Conservation (phyloP, 2,888 invertebrate genomes). For the Pachymerium ferrugineum region DNA sequence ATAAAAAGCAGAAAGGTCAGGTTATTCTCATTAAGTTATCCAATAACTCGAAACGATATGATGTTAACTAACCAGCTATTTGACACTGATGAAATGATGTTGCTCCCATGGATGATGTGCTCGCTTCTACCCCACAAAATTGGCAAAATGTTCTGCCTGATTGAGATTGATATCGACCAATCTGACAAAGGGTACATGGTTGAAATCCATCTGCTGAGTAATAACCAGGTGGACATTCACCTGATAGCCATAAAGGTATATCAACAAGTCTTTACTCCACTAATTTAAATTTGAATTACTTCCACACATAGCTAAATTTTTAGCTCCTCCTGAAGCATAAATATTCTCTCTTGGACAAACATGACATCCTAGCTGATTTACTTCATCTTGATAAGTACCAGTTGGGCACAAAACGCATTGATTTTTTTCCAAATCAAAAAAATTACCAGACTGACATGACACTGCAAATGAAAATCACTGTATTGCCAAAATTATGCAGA, state of each 20-base stretch:
- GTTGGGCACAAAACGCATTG: slow-evolving; percentile 44
- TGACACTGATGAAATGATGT: slow-evolving; percentile 44
- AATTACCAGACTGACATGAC: slow-evolving; percentile 46
- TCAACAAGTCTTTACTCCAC: not conserved
- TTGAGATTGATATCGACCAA: slow-evolving; percentile 47
- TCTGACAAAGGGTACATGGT: slow-evolving; percentile 47
- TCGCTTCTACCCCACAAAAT: slow-evolving; percentile 39
- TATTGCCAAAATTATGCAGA: no score
- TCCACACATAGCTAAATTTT: slow-evolving; percentile 33
- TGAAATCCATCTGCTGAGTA: slow-evolving; percentile 46
- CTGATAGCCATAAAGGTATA: slow-evolving; percentile 39
- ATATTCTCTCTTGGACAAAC: slow-evolving; percentile 40
- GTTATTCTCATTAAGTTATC: not conserved
- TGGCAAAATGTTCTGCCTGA: slow-evolving; percentile 46
- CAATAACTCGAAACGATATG: not conserved
- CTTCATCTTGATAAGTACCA: slow-evolving; percentile 46
- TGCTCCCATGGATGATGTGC: slow-evolving; percentile 39
- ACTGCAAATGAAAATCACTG: slow-evolving; percentile 40
- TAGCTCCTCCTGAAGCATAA: slow-evolving; percentile 6
- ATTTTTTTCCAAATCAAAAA: slow-evolving; percentile 40
- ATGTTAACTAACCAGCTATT: slow-evolving; percentile 41
- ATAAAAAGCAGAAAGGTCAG: not conserved
- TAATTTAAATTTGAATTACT: slow-evolving; percentile 11
- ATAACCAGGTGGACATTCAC: slow-evolving; percentile 46
- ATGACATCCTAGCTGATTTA: slow-evolving; percentile 43